A percentile compares a stretch with the other conserved stretches of the same genome.
Conservation (phyloP, 1,140 invertebrate genomes). For the Arctopsyche grandis region DNA sequence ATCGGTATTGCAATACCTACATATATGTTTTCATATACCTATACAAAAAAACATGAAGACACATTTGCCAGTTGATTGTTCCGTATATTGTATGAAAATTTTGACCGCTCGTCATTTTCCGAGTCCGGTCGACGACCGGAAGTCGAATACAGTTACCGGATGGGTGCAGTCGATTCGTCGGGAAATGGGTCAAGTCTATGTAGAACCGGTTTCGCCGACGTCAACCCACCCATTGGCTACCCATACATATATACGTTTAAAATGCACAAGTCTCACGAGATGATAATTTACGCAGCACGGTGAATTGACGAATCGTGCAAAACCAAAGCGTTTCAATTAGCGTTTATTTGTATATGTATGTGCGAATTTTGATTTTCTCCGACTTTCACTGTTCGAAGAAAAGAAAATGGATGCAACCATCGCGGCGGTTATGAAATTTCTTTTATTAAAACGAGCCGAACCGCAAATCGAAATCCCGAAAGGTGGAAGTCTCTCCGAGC, state of each 20-base stretch:
- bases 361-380: neutral
- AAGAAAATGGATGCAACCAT: neutral
- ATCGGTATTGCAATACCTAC: no score
- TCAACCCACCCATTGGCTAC: constrained; percentile 1
- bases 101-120: neutral
- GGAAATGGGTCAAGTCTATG: constrained; percentile 29
- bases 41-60: no score
- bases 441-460: constrained; percentile 16
- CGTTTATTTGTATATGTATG: neutral
- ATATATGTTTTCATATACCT: no score
- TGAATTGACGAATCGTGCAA: no score
- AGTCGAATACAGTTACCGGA: constrained; percentile 16
- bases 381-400: neutral
- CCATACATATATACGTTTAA: neutral
- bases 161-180: neutral
- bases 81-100: no score
- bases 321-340: neutral
- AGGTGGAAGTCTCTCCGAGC: constrained; percentile 11
- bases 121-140: constrained; percentile 23
- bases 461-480: constrained; percentile 26
- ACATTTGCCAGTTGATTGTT: no score
- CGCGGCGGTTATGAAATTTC: constrained; percentile 8
- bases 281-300: no score
- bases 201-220: constrained; percentile 13
- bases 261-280: no score